These are phyloP conservation scores for Brachionus asplanchnoidis DNA, from an alignment of 1,140 invertebrate species.

Conservation along the genomic window DNA sequence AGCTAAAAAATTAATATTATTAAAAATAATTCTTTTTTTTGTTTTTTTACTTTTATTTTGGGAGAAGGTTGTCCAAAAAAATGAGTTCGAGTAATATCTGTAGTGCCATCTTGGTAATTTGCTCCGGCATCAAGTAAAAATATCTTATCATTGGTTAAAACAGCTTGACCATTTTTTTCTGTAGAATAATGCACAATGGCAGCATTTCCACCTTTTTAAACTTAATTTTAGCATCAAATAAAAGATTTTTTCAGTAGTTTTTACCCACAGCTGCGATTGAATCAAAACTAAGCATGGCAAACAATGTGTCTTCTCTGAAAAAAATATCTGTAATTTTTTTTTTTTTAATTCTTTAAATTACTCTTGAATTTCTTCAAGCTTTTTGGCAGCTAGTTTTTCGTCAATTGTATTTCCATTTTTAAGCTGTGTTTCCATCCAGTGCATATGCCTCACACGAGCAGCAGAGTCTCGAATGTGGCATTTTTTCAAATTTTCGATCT, in stretches of 20 bases:
- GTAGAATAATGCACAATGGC: conserved; percentile 80
- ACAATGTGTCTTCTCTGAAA: conserved; percentile 64
- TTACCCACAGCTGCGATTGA: conserved; percentile 77
- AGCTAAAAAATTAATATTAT: not conserved
- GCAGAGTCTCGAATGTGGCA: conserved; percentile 62
- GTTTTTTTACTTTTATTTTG: conserved; percentile 68
- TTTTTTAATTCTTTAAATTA: not conserved
- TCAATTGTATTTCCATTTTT: not conserved
- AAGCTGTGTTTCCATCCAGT: conserved; percentile 15
- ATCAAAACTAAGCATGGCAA: conserved; percentile 73
- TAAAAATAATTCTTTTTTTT: conserved; percentile 47
- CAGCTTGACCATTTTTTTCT: conserved; percentile 65
- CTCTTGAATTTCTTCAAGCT: conserved; percentile 34
- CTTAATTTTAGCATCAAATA: not conserved
- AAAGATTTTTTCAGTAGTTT: not conserved
- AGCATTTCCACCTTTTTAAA: conserved; percentile 63
- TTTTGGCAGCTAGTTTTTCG: not conserved
- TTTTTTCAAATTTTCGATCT: conserved; percentile 78
- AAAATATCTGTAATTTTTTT: not conserved
- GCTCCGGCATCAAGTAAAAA: conserved; percentile 90
- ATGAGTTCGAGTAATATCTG: conserved; percentile 85
- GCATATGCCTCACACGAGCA: conserved; percentile 25
- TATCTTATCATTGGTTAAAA: conserved; percentile 61
- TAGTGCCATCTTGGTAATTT: conserved; percentile 68
- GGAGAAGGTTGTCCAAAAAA: conserved; percentile 77